Evolutionary conservation across 2,113 vertebrate species (phyloP).

Genomic region (Trematomus loennbergii): DNA sequence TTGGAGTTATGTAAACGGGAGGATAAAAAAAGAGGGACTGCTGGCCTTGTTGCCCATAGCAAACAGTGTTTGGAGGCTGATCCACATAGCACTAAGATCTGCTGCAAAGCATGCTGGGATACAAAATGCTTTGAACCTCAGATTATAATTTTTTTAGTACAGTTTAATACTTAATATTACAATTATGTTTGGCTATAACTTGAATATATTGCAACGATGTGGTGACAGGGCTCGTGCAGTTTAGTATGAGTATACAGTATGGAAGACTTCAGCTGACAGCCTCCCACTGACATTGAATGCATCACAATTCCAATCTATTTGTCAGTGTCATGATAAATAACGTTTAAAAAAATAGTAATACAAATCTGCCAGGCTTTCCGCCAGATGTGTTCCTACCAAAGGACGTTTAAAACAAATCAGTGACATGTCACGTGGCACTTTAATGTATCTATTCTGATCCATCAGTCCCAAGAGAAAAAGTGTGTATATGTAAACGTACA

Average conservation of each 20-base stretch:
- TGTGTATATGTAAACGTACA: neutral
- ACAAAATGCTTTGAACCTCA: constrained; percentile 11
- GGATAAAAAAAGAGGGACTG: constrained; percentile 7
- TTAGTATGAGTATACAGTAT: neutral
- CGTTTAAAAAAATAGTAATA: neutral
- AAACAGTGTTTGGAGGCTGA: constrained; percentile 70
- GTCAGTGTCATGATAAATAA: neutral
- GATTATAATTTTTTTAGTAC: neutral
- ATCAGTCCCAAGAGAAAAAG: neutral
- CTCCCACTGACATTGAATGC: neutral
- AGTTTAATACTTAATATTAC: neutral
- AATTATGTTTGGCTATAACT: neutral
- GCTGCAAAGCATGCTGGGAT: constrained; percentile 53
- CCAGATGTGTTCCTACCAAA: neutral
- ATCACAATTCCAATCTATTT: neutral
- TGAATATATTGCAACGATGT: neutral
- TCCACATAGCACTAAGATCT: constrained; percentile 25
- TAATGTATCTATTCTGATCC: neutral
- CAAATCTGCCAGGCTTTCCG: neutral
- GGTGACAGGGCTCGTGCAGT: too few relatives aligned
- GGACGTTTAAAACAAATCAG: neutral
- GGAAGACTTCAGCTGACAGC: neutral
- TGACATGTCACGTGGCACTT: neutral
- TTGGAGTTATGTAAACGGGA: constrained; percentile 43
- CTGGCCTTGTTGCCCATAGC: constrained; percentile 70